phyloP scores from a whole-genome alignment of 2,888 invertebrate genomes.

The Microplitis deprimator region DNA sequence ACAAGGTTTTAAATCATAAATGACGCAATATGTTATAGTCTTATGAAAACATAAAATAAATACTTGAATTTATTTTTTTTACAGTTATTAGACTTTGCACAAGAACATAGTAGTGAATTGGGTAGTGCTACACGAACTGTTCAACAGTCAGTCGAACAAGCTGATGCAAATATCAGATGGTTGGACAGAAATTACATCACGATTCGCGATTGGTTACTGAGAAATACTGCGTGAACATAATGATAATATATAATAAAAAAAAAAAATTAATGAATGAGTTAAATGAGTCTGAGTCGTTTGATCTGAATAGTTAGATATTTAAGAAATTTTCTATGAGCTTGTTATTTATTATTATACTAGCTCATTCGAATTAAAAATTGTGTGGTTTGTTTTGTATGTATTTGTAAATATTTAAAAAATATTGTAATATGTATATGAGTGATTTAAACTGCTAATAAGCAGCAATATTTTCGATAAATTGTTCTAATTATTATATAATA shows the following conservation, averaged over 20 bases:
- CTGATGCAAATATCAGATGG: constrained; percentile 88
- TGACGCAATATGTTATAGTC: too few relatives aligned
- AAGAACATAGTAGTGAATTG: constrained; percentile 77
- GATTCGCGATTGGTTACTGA: constrained; percentile 82
- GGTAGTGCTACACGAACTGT: constrained; percentile 80
- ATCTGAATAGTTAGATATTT: neutral
- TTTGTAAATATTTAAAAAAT: constrained; percentile 59
- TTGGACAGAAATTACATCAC: constrained; percentile 82
- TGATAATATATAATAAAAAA: neutral
- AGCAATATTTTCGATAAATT: too few relatives aligned
- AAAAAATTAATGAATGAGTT: neutral
- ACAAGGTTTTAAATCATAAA: too few relatives aligned
- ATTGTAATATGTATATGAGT: constrained; percentile 46
- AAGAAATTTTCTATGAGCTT: neutral
- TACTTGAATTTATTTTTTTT: neutral
- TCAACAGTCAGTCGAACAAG: constrained; percentile 85
- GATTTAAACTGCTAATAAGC: constrained; percentile 20
- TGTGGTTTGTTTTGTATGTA: constrained; percentile 55
- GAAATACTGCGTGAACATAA: constrained; percentile 56
- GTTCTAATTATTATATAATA: constrained; percentile 40
- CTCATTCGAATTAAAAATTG: constrained; percentile 28
- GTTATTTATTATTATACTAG: neutral
- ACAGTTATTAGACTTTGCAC: constrained; percentile 80
- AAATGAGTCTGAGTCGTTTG: constrained; percentile 2
- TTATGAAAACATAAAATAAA: neutral